These are phyloP conservation scores for Antedon mediterranea DNA, from an alignment of 53 echinoderm and acorn worm species.

Conservation along the genomic window DNA sequence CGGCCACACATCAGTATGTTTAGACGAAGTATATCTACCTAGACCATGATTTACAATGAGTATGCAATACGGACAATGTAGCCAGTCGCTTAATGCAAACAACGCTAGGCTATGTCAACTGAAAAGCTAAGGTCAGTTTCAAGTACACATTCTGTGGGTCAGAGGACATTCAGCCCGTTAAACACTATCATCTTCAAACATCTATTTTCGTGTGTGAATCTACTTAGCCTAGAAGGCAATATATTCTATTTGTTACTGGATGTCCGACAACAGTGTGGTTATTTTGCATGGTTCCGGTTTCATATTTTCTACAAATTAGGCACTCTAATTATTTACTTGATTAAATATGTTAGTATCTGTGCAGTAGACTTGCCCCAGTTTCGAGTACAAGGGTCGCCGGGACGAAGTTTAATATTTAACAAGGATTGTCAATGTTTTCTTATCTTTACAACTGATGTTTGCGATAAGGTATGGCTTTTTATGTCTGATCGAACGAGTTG, in stretches of 20 bases:
- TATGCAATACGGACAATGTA: background rate
- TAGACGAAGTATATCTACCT: background rate
- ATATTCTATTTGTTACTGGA: background rate
- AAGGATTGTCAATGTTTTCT: constrained; percentile 1
- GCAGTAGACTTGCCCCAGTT: background rate
- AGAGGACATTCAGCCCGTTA: background rate
- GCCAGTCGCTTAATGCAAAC: background rate
- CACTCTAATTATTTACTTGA: background rate
- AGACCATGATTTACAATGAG: background rate
- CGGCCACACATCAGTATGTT: background rate
- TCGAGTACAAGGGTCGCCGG: background rate
- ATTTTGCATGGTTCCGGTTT: background rate
- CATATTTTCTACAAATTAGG: background rate
- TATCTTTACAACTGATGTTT: background rate
- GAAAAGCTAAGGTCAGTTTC: background rate
- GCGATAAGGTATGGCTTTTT: background rate
- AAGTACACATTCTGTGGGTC: background rate
- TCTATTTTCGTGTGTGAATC: background rate
- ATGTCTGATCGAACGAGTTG: background rate
- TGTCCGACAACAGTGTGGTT: background rate
- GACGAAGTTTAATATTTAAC: constrained; percentile 1
- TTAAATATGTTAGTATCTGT: background rate
- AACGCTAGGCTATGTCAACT: background rate
- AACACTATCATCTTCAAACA: background rate
- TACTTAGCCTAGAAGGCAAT: background rate